These are phyloP conservation scores for Leuciscus waleckii DNA, from an alignment of 2,797 vertebrate genomes.

Conservation along the genomic window DNA sequence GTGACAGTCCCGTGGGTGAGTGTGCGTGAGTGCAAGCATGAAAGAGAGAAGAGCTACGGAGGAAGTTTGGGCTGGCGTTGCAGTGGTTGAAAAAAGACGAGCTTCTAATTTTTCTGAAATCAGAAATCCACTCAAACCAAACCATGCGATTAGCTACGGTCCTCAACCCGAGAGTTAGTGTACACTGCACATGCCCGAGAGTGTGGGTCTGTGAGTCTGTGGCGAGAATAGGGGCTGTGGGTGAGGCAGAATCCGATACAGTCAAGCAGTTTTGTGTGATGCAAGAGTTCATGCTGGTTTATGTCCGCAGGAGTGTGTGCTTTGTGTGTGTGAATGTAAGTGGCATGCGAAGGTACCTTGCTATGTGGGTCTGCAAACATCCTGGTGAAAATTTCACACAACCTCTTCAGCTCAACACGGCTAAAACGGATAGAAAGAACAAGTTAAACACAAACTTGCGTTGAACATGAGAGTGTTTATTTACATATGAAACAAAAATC, in stretches of 20 bases:
- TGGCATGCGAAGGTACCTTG: conserved; percentile 84
- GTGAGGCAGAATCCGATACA: conserved; percentile 84
- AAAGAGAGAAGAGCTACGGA: conserved; percentile 40
- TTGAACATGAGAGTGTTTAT: neutral
- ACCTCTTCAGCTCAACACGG: conserved; percentile 95
- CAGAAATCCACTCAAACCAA: conserved; percentile 70
- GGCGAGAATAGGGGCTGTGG: conserved; percentile 52
- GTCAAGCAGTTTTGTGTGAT: conserved; percentile 51
- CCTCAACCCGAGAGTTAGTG: conserved; percentile 56
- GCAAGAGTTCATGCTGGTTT: conserved; percentile 27
- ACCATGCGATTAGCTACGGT: conserved; percentile 77
- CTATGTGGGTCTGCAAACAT: conserved; percentile 99
- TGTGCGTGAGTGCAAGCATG: conserved; percentile 42
- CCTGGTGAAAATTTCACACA: conserved; percentile 98
- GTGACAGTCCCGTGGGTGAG: conserved; percentile 35
- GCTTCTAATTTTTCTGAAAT: conserved; percentile 57
- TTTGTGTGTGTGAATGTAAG: conserved; percentile 59
- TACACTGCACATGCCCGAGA: conserved; percentile 71
- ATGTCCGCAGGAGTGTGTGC: conserved; percentile 21
- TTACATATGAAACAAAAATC: neutral
- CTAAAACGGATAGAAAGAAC: conserved; percentile 70
- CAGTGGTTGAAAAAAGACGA: conserved; percentile 62
- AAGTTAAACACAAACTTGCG: neutral
- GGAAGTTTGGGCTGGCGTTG: conserved; percentile 38
- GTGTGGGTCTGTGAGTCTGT: conserved; percentile 38